Evolutionary conservation across 1,140 invertebrate species (phyloP), one percentile per base, ranked within the genome.

Genomic region (Acromyrmex charruanus): DNA sequence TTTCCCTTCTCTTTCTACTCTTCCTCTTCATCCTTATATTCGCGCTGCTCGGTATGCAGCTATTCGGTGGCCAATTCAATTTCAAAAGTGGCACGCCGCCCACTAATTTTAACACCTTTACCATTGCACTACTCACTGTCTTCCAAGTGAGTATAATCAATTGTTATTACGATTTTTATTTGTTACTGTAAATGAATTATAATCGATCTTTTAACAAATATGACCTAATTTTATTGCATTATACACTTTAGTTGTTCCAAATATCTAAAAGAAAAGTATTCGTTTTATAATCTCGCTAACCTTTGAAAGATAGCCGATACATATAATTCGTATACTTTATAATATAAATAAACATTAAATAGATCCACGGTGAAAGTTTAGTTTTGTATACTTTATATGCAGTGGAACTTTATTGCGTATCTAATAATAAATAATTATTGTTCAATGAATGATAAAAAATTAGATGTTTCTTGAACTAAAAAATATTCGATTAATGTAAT

Each of bases 1-100:
- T 99, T 95, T 99, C 99, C 91, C 97, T 99, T 95, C 96, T 99
- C 96, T 99, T 99, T 97, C 98, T 99, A 93, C 98, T 99, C 95
- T 99, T 99, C 97, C 97, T 99, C 95, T 99, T 99, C 97, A 99
- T 99, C 95, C 98, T 99, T 90, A 99, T 99, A 96, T 99, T 99
- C 95, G 99, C 99, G 92, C 96, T 99, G 93, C 97, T 99, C 89
- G 99, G 99, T 89, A 99, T 99, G 99, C 99, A 99, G 96, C 97
- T 99, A 58, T 99, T 99, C 95, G 99, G 99, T 92, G 99, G 99
- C 94, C 98, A 99, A 96, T 99, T 99, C 96, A 99, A 99, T 96
- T 99, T 99, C 96, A 96, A 97, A 53, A 97, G 97, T 86, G 99
- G 98, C 87, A 99, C 99, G 86, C 99, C 99, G 77, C 97, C 98